Base-by-base conservation (phyloP, 2,113 vertebrate genomes). In the Harpagus bidentatus region DNA sequence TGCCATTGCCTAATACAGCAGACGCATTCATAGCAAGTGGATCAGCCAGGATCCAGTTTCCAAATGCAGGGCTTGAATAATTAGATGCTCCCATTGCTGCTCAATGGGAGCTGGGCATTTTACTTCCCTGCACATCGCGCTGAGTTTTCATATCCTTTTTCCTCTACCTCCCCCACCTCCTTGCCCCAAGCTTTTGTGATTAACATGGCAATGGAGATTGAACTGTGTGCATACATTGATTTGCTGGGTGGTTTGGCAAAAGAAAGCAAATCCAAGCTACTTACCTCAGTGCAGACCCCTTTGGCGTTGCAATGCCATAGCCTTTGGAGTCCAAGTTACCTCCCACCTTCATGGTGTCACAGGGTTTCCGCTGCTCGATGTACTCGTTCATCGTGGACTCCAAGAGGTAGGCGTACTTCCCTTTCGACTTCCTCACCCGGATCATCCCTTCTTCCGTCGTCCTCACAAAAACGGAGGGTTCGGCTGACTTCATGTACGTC, bases 331-430 rank as follows among this genome's bases (percentile, higher is more conserved):
- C 99, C 98, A 99, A 99, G 98, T 99, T 99, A 87, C 99, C 99
- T 97, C 99, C 99, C 97, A 99, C 99, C 98, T 99, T 99, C 99
- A 99, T 99, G 85, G 99, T 99, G 97, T 99, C 99, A 16, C 99
- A 99, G 58, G 99, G 99, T 88, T 99, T 99, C 96, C 99, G 97
- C 97, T 99, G 99, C 94, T 99, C 99, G 42, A 99, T 99, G 95
- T 99, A 99, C 97, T 99, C 99, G 2, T 99, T 99, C 99, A 99
- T 99, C 3, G 99, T 99, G 92, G 99, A 99, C 97, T 99, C 99
- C 97, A 99, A 97, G 94, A 99, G 98, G 98, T 99, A 99, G 90
- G 99, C 99, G 10, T 99, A 99, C 98, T 99, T 99, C 97, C 99
- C 99, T 96, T 99, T 99, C 1, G 99, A 99, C 97, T 99, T 99